These are phyloP conservation scores for Cantharis flavilabris DNA, from an alignment of 2,888 invertebrate species.

Conservation along the genomic window DNA sequence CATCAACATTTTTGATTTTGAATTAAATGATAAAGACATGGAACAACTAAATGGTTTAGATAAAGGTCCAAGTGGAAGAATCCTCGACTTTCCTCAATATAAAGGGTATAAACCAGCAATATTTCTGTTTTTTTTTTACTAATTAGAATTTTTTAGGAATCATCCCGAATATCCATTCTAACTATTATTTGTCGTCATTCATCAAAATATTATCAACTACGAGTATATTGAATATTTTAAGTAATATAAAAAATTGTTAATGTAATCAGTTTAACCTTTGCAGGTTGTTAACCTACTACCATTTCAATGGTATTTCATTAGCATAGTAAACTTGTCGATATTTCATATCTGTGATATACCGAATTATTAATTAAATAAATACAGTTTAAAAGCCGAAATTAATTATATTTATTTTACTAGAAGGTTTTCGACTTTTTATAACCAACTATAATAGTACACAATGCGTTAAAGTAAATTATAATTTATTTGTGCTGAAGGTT, in stretches of 20 bases:
- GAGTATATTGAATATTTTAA: background rate
- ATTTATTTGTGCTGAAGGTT: background rate
- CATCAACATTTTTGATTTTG: conserved; percentile 74
- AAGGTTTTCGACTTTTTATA: background rate
- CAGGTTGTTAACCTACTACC: background rate
- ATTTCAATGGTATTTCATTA: background rate
- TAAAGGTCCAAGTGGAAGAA: conserved; percentile 60
- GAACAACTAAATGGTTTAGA: conserved; percentile 65
- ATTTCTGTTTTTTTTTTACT: background rate
- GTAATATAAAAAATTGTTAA: background rate
- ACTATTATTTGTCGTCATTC: background rate
- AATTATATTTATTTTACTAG: background rate
- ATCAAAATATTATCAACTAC: background rate
- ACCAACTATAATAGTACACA: background rate
- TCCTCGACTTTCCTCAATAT: background rate
- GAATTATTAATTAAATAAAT: background rate
- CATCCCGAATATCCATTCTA: background rate
- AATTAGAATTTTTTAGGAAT: background rate
- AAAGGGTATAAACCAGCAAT: background rate
- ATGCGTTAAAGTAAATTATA: background rate
- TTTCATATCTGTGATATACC: background rate
- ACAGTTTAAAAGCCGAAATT: background rate
- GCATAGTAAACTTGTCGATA: background rate
- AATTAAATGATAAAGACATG: conserved; percentile 67
- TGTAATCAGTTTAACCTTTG: background rate